Percentiles rank a stretch among this genome's conserved stretches.
These are phyloP conservation scores for Eulemur mongoz DNA, from an alignment of 2,797 vertebrate genomes.

Conservation along the genomic window DNA sequence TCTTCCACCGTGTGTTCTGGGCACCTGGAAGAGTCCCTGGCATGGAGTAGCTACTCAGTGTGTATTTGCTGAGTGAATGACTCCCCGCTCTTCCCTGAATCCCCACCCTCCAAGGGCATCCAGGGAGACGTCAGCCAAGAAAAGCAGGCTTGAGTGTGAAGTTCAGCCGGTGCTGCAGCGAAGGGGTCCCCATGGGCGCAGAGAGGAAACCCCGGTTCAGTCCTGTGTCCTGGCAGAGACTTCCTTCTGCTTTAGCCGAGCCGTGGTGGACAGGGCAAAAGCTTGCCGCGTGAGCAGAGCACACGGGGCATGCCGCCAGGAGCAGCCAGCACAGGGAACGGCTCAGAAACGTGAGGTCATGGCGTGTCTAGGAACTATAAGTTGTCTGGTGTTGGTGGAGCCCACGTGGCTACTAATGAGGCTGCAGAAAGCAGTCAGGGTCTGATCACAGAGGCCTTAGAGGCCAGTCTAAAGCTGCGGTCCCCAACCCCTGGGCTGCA, in stretches of 20 bases:
- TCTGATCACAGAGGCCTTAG: not conserved
- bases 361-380: not conserved
- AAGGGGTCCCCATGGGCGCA: not conserved
- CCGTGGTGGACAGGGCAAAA: not conserved
- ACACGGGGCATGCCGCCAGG: not conserved
- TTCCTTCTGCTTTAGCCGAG: not conserved
- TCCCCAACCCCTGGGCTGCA: too few species aligned
- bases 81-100: not conserved
- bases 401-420: not conserved
- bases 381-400: not conserved
- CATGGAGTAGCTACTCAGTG: not conserved
- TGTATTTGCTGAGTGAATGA: not conserved
- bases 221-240: not conserved
- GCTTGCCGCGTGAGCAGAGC: not conserved
- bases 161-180: not conserved
- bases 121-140: not conserved
- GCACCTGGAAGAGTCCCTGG: not conserved
- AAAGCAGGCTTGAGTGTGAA: not conserved
- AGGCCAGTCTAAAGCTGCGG: not conserved
- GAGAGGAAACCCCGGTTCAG: not conserved
- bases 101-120: not conserved
- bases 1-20: not conserved
- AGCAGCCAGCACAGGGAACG: not conserved
- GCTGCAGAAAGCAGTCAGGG: not conserved
- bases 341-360: not conserved